Conservation (phyloP, 2,888 invertebrate genomes). For the Nemoura dubitans region DNA sequence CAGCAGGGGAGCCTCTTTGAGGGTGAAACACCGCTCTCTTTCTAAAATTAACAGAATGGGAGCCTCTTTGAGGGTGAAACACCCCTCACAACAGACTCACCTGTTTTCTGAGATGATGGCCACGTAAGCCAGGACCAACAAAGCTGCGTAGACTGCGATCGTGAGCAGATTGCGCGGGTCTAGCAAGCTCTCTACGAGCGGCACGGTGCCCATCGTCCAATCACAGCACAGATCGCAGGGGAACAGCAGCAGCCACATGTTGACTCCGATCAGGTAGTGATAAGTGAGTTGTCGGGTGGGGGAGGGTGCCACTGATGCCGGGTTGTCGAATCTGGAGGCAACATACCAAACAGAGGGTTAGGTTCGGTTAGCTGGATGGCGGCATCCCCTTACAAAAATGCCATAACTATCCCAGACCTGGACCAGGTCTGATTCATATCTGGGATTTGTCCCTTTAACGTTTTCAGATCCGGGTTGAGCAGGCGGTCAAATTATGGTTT, state of each 20-base stretch:
- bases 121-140: conserved; percentile 67
- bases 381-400: too few relatives aligned
- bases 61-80: too few relatives aligned
- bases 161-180: conserved; percentile 88
- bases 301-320: conserved; percentile 87
- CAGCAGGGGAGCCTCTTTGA: too few relatives aligned
- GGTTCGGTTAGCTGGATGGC: too few relatives aligned
- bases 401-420: too few relatives aligned
- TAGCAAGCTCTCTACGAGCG: conserved; percentile 79
- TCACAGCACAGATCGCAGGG: conserved; percentile 95
- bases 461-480: too few relatives aligned
- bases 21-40: too few relatives aligned
- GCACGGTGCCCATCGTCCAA: conserved; percentile 98
- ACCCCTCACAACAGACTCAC: not conserved
- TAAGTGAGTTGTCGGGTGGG: conserved; percentile 91
- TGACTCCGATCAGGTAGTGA: conserved; percentile 90
- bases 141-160: conserved; percentile 70
- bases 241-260: conserved; percentile 88
- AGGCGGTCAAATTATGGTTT: too few relatives aligned
- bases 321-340: conserved; percentile 97
- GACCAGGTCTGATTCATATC: too few relatives aligned
- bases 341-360: too few relatives aligned
- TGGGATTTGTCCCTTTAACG: too few relatives aligned
- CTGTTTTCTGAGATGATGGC: conserved; percentile 68
- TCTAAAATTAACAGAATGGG: too few relatives aligned